Evolutionary conservation across 1,140 invertebrate genomes (phyloP).

Genomic region (Nephila pilipes): DNA sequence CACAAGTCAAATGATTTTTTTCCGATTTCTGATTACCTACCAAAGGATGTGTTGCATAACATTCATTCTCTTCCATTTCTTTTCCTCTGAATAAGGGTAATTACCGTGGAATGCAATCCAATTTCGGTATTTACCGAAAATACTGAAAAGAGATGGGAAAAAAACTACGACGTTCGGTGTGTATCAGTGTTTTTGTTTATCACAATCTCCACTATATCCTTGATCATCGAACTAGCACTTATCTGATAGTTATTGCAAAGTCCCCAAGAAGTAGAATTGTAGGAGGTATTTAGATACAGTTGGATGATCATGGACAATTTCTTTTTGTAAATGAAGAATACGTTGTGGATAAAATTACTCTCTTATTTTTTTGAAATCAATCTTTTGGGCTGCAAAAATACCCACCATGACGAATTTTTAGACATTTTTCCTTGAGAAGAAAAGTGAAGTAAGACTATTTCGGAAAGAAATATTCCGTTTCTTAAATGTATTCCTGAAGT

Average conservation of each 20-base stretch:
- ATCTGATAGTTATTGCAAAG: not conserved
- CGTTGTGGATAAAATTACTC: not conserved
- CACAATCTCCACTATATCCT: not conserved
- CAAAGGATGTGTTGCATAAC: too few relatives aligned
- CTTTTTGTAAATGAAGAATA: not conserved
- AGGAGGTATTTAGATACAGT: not conserved
- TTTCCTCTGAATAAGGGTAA: not conserved
- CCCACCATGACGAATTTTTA: constrained; percentile 8
- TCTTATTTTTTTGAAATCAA: not conserved
- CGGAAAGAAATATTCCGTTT: too few relatives aligned
- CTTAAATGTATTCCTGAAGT: too few relatives aligned
- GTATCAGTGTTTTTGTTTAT: not conserved
- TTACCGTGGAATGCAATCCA: not conserved
- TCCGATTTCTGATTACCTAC: too few relatives aligned
- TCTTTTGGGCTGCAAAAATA: not conserved
- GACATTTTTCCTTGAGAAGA: too few relatives aligned
- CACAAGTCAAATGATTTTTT: too few relatives aligned
- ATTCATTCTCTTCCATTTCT: too few relatives aligned
- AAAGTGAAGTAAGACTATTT: too few relatives aligned
- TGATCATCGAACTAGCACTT: not conserved
- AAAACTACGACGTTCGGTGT: not conserved
- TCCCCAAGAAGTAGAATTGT: not conserved
- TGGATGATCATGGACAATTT: not conserved
- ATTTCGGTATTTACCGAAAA: not conserved
- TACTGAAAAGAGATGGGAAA: not conserved